These are phyloP conservation scores for Eupsittula cactorum DNA, from an alignment of 2,113 vertebrate species.

Conservation along the genomic window DNA sequence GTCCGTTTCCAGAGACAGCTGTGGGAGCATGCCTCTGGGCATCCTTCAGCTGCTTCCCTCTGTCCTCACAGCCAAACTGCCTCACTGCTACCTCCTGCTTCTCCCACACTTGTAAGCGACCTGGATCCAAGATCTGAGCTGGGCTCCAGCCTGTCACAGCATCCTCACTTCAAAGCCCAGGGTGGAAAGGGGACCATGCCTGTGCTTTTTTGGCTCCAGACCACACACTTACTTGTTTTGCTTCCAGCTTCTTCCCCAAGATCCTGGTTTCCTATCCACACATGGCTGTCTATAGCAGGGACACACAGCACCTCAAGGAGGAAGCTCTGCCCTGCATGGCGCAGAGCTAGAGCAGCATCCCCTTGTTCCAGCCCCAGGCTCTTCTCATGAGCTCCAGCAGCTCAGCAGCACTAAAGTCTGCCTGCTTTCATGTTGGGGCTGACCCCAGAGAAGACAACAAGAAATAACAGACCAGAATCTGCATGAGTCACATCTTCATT, in stretches of 20 bases:
- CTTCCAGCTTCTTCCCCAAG: background rate
- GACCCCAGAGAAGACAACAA: background rate
- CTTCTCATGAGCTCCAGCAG: background rate
- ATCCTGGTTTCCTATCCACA: no score
- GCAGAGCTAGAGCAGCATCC: background rate
- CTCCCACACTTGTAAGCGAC: background rate
- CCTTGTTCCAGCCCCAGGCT: background rate
- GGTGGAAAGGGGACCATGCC: background rate
- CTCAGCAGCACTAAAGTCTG: background rate
- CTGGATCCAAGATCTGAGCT: background rate
- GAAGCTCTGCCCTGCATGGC: background rate
- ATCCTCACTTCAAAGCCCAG: background rate
- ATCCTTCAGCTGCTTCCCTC: background rate
- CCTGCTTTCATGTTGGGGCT: background rate
- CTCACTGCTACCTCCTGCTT: background rate
- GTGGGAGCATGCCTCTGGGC: background rate
- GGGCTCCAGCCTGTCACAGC: background rate
- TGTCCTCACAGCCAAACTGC: background rate
- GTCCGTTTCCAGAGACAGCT: background rate
- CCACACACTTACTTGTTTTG: rapidly evolving
- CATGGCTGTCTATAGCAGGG: no score
- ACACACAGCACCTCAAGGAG: background rate
- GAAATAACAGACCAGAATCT: background rate
- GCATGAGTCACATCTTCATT: background rate
- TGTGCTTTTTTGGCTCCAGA: background rate